phyloP scores from a whole-genome alignment of 2,797 vertebrate genomes.

The Malacoctenus gilli region DNA sequence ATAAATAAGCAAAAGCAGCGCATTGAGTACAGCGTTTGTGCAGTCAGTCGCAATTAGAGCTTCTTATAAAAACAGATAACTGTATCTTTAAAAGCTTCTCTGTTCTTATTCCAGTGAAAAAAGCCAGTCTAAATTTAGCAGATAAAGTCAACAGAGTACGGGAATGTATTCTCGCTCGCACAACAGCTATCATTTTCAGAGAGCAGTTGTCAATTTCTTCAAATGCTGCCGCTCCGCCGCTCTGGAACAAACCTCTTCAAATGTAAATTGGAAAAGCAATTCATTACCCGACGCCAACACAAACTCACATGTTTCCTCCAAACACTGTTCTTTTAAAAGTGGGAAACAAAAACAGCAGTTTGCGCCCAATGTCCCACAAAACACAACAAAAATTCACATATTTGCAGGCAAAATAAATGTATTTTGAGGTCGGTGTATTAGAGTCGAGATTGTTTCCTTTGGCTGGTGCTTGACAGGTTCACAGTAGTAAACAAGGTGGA shows the following conservation, averaged over 20 bases:
- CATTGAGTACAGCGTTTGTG: no score
- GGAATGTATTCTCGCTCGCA: conserved; percentile 31
- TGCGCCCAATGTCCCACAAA: not conserved
- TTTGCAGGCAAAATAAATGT: not conserved
- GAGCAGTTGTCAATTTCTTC: conserved; percentile 55
- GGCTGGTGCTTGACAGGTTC: not conserved
- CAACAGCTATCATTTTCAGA: conserved; percentile 45
- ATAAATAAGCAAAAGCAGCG: no score
- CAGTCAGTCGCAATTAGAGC: no score
- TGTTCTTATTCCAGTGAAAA: conserved; percentile 7
- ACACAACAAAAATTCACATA: not conserved
- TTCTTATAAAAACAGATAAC: no score
- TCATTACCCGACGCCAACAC: conserved; percentile 45
- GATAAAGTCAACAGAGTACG: conserved; percentile 21
- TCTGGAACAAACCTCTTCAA: conserved; percentile 66
- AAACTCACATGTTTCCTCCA: conserved; percentile 26
- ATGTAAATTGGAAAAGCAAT: conserved; percentile 67
- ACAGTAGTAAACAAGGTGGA: not conserved
- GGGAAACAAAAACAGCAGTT: conserved; percentile 9
- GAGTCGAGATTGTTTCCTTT: not conserved
- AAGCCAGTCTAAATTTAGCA: conserved; percentile 26
- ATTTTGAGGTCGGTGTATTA: conserved; percentile 1
- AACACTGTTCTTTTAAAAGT: not conserved
- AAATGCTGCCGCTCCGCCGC: conserved; percentile 49
- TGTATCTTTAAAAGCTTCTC: conserved; percentile 7